Evolutionary conservation across 2,888 invertebrate species (phyloP).

Genomic region (Chaetogeoica ovagalla): DNA sequence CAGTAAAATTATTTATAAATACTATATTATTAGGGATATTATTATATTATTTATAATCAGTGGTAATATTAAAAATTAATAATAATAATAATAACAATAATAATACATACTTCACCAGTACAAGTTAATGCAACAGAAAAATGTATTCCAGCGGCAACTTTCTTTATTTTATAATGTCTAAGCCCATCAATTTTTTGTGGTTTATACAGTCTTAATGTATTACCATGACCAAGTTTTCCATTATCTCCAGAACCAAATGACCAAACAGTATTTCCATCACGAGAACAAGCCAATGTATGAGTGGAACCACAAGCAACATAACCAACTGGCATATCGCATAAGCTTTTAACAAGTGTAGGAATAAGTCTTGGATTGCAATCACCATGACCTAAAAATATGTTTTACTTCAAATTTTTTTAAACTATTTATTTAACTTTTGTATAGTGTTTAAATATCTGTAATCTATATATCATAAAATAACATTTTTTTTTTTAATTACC

Average conservation of each 20-base stretch:
- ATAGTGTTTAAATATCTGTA: too few species aligned
- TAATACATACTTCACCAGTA: slow-evolving; percentile 60
- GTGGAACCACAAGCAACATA: slow-evolving; percentile 65
- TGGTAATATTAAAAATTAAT: too few species aligned
- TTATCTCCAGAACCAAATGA: slow-evolving; percentile 66
- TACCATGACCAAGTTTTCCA: slow-evolving; percentile 64
- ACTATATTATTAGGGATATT: too few species aligned
- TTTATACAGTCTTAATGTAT: slow-evolving; percentile 62
- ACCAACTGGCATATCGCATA: slow-evolving; percentile 63
- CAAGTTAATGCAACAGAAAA: slow-evolving; percentile 64
- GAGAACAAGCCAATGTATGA: slow-evolving; percentile 64
- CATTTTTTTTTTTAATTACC: slow-evolving; percentile 56
- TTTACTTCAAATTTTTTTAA: neutral
- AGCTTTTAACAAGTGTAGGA: slow-evolving; percentile 66
- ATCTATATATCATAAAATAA: neutral
- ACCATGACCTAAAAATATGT: slow-evolving; percentile 63
- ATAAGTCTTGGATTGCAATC: slow-evolving; percentile 65
- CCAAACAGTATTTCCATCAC: slow-evolving; percentile 65
- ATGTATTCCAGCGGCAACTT: slow-evolving; percentile 65
- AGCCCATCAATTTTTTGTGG: slow-evolving; percentile 67
- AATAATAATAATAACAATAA: neutral
- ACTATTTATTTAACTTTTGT: neutral
- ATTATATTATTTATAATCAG: too few species aligned
- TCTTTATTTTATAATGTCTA: slow-evolving; percentile 64
- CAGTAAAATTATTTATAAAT: too few species aligned